Percentiles rank a stretch among this genome's conserved stretches.
Conservation (phyloP, 2,888 invertebrate species). For the Caenorhabditis afra region DNA sequence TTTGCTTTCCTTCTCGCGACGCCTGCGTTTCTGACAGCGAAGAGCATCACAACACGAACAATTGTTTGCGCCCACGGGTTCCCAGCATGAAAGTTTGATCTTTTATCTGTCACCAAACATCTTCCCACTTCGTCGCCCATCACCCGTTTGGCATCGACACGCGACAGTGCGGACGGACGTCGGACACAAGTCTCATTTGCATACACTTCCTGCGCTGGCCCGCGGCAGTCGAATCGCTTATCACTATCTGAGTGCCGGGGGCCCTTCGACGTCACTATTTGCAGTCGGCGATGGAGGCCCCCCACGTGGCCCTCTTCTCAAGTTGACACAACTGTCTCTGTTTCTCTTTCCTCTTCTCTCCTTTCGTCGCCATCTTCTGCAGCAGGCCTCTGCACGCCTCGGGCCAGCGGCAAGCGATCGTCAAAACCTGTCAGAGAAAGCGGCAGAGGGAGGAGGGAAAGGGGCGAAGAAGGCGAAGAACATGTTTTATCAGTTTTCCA, state of each 20-base stretch:
- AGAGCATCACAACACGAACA: slow-evolving; percentile 15
- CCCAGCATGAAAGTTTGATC: slow-evolving; percentile 32
- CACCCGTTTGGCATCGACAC: slow-evolving; percentile 29
- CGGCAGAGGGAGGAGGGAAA: not conserved
- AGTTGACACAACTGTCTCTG: slow-evolving; percentile 55
- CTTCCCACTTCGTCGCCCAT: slow-evolving; percentile 15
- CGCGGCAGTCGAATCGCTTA: not conserved
- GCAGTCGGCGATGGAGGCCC: slow-evolving; percentile 39
- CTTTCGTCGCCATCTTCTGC: slow-evolving; percentile 23
- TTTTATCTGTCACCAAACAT: slow-evolving; percentile 20
- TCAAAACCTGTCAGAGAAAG: slow-evolving; percentile 46
- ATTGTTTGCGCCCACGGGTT: slow-evolving; percentile 23
- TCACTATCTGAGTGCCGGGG: slow-evolving; percentile 33
- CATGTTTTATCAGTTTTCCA: slow-evolving; percentile 50
- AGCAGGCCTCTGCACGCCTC: slow-evolving; percentile 35
- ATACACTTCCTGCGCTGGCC: slow-evolving; percentile 22
- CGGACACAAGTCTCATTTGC: slow-evolving; percentile 53
- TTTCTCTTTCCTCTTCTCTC: too few relatives aligned
- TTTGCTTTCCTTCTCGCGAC: slow-evolving; percentile 28
- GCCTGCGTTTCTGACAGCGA: not conserved
- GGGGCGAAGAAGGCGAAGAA: slow-evolving; percentile 26
- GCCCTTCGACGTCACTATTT: slow-evolving; percentile 53
- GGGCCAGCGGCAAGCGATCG: slow-evolving; percentile 19
- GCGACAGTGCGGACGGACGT: too few relatives aligned
- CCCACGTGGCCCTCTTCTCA: slow-evolving; percentile 46